These are phyloP conservation scores for Sphyrna mokarran DNA, from an alignment of 2,113 vertebrate species.

Conservation along the genomic window DNA sequence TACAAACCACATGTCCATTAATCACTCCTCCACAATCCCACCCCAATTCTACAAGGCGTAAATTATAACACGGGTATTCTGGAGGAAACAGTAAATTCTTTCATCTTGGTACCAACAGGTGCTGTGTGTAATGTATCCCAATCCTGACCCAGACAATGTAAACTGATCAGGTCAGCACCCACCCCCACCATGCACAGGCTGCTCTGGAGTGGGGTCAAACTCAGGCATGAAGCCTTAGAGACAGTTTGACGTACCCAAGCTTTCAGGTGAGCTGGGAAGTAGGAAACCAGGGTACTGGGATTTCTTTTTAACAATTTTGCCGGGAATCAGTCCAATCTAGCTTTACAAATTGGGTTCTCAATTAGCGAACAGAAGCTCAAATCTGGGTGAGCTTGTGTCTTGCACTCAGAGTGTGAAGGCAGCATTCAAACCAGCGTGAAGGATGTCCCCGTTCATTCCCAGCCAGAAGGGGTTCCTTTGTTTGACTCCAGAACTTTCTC, in stretches of 20 bases:
- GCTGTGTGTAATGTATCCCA: background rate
- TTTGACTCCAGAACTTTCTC: background rate
- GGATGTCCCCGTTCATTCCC: background rate
- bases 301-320: background rate
- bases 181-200: background rate
- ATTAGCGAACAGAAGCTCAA: background rate
- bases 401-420: background rate
- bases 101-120: background rate
- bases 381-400: background rate
- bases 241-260: background rate
- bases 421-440: background rate
- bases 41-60: background rate
- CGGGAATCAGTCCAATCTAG: background rate
- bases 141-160: background rate
- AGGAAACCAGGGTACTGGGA: background rate
- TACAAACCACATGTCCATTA: background rate
- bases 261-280: background rate
- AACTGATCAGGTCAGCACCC: background rate
- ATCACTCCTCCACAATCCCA: background rate
- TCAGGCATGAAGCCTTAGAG: too few relatives aligned
- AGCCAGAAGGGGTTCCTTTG: background rate
- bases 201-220: constrained; percentile 4
- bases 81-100: background rate
- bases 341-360: background rate
- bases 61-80: background rate